Conservation (phyloP, 2,797 vertebrate species). For the Parauchenoglanis ngamensis region DNA sequence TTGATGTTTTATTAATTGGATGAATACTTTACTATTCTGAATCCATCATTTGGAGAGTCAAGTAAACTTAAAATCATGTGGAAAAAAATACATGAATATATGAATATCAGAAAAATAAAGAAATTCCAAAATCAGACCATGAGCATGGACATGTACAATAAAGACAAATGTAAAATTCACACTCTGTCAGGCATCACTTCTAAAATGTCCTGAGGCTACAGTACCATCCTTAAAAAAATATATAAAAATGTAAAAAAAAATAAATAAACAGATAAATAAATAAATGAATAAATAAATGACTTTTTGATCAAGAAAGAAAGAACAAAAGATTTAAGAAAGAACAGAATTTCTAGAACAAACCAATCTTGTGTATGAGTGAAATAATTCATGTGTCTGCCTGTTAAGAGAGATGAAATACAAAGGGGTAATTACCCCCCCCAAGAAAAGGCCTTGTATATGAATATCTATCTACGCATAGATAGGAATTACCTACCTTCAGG, state of each 20-base stretch:
- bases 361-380: not conserved
- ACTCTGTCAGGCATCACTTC: not conserved
- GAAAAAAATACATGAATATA: not conserved
- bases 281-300: not conserved
- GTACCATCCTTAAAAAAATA: not conserved
- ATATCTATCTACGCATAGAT: slow-evolving; percentile 29
- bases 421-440: not conserved
- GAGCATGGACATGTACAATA: not conserved
- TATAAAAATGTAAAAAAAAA: no score
- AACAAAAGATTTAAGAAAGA: not conserved
- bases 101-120: not conserved
- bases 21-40: not conserved
- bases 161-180: not conserved
- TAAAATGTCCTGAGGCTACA: not conserved
- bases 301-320: not conserved
- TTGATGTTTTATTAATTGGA: not conserved
- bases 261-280: no score
- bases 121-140: not conserved
- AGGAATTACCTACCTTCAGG: slow-evolving; percentile 37
- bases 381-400: slow-evolving; percentile 10
- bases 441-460: slow-evolving; percentile 53
- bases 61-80: not conserved
- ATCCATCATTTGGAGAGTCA: not conserved
- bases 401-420: slow-evolving; percentile 25
- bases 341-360: not conserved